Evolutionary conservation across 2,888 invertebrate species (phyloP), one percentile per base, ranked within the genome.

Genomic region (Ophioninae sp.): DNA sequence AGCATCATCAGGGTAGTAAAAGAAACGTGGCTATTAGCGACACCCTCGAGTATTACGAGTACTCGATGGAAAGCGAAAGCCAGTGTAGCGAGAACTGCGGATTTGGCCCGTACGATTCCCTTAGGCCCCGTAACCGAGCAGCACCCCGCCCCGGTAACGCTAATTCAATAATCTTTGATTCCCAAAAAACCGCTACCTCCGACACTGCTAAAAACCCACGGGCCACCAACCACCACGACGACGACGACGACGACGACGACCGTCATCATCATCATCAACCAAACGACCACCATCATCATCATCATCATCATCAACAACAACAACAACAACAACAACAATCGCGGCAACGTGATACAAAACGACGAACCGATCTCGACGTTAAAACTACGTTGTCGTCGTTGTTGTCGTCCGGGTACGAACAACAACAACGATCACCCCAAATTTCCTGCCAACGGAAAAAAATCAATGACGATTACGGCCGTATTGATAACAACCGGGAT

Each of bases 111-210:
- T 92, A 90, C 91, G 91, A 91, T 90, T 89, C 92, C 91, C 91
- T 92, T 93, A 92, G 93, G 91, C 91, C 92, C 92, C 90, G 90
- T 91, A 92, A 92, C 89, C 91, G 91, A 92, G 91, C 93, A 92
- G 91, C 93, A 91, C 92, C 93, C 93, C 92, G 90, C 91, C 93
- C 93, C 90, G 91, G 92, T 93, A 93, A 92, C 90, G 93, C 93
- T 93, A 93, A 93, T 93, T 92, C 92, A 90, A 92, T 92, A 92
- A 90, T 92, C 91, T 93, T 93, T 93, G 92, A 93, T 93, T 93
- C 93, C 93, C 92, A 92, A 84, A 84, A 84, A 92, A 92, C 92
- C 92, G 91, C 91, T 91, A 92, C 91, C 91, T 92, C 92, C 92
- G 92, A 92, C 92, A 92, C 91, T 92, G 91, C 91, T 92, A 93